Evolutionary conservation across 1,140 invertebrate species (phyloP).

Genomic region (Pemphigus obesinymphae): DNA sequence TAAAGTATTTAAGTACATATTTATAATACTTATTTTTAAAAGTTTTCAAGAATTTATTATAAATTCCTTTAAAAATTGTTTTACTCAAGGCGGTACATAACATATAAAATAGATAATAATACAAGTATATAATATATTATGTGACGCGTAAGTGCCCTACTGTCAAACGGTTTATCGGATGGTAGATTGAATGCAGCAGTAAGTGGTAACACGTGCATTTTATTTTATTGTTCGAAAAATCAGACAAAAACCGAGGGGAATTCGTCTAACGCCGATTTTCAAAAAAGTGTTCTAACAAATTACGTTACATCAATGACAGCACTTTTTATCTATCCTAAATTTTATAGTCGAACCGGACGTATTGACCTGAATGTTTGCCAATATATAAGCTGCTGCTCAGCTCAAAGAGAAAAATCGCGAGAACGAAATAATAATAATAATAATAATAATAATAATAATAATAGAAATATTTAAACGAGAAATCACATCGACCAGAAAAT

Average conservation of each 20-base stretch:
- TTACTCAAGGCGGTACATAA: too few relatives aligned
- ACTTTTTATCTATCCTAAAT: not conserved
- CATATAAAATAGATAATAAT: too few relatives aligned
- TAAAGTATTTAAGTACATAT: too few relatives aligned
- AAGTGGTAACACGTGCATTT: not conserved
- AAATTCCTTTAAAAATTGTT: too few relatives aligned
- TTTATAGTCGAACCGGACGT: not conserved
- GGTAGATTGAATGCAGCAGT: too few relatives aligned
- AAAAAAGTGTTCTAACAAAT: not conserved
- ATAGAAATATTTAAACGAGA: not conserved
- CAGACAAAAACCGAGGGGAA: not conserved
- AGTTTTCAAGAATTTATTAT: too few relatives aligned
- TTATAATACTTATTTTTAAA: too few relatives aligned
- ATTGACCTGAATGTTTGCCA: conserved; percentile 4
- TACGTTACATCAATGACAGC: not conserved
- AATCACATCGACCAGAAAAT: conserved; percentile 4
- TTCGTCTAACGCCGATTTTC: not conserved
- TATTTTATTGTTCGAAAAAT: conserved; percentile 8
- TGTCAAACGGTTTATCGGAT: too few relatives aligned
- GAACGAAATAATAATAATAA: too few relatives aligned
- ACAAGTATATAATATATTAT: too few relatives aligned
- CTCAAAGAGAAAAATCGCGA: not conserved
- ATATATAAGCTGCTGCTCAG: not conserved
- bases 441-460: too few relatives aligned
- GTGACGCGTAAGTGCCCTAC: too few relatives aligned